Conservation (phyloP, 1,140 invertebrate species). For the Glossosoma conforme region DNA sequence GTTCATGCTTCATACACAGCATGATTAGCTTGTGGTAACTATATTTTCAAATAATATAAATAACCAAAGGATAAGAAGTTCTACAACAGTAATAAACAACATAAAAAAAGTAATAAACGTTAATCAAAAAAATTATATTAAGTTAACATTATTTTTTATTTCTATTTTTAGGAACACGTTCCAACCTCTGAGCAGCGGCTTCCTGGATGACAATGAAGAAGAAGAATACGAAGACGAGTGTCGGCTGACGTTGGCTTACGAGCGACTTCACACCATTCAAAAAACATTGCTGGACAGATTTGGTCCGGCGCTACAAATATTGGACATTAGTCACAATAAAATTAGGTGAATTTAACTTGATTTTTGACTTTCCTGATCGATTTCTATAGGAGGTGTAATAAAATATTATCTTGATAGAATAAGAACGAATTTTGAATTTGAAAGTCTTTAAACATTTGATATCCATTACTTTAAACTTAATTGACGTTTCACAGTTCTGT, state of each 20-base stretch:
- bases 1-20: too few relatives aligned
- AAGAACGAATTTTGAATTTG: too few relatives aligned
- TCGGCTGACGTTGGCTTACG: slow-evolving; percentile 55
- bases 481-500: too few relatives aligned
- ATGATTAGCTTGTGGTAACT: too few relatives aligned
- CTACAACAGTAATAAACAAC: background rate
- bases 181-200: background rate
- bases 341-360: slow-evolving; percentile 64
- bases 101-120: too few relatives aligned
- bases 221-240: slow-evolving; percentile 42
- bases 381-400: too few relatives aligned
- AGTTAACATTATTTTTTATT: background rate
- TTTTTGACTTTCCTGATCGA: too few relatives aligned
- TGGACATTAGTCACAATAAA: slow-evolving; percentile 69
- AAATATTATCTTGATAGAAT: too few relatives aligned
- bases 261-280: slow-evolving; percentile 53
- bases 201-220: background rate
- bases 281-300: slow-evolving; percentile 53
- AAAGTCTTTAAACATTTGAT: too few relatives aligned
- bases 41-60: background rate
- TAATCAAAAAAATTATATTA: background rate
- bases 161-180: background rate
- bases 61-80: background rate
- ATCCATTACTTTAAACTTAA: too few relatives aligned
- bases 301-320: slow-evolving; percentile 48